Percentiles rank a stretch among this genome's conserved stretches.
Conservation (phyloP, 2,888 invertebrate genomes). For the Fissipunctia ypsillon region DNA sequence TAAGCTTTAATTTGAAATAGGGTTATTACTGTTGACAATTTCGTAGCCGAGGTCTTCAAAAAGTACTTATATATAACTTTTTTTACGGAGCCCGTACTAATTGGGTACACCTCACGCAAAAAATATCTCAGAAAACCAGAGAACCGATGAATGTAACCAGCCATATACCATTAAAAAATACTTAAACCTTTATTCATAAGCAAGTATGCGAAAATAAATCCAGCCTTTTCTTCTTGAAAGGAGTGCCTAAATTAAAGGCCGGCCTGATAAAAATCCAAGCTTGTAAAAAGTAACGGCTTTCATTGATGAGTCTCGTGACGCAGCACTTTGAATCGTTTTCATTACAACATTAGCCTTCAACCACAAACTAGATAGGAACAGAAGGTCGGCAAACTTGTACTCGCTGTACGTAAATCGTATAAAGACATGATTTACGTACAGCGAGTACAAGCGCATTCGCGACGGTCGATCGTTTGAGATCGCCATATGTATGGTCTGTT, state of each 20-base stretch:
- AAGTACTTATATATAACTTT: neutral
- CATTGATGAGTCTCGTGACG: constrained; percentile 51
- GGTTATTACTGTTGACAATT: neutral
- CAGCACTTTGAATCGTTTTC: constrained; percentile 48
- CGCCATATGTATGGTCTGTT: too few relatives aligned
- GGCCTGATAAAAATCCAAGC: constrained; percentile 34
- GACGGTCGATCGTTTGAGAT: neutral
- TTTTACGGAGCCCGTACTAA: neutral
- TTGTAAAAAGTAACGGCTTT: constrained; percentile 41
- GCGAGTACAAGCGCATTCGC: neutral
- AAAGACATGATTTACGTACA: neutral
- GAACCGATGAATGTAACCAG: neutral
- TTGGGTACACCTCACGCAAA: neutral
- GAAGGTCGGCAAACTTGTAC: too few relatives aligned
- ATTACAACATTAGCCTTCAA: neutral
- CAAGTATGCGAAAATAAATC: constrained; percentile 5
- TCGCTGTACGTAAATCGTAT: too few relatives aligned
- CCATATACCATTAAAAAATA: neutral
- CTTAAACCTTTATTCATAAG: neutral
- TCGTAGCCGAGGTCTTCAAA: neutral
- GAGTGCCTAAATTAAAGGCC: constrained; percentile 27
- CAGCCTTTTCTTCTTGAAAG: constrained; percentile 4
- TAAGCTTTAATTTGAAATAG: neutral
- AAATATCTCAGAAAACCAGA: neutral
- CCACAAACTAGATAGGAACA: neutral